These are phyloP conservation scores for Drosophila punjabiensis DNA, from an alignment of 1,140 invertebrate species.

Conservation along the genomic window DNA sequence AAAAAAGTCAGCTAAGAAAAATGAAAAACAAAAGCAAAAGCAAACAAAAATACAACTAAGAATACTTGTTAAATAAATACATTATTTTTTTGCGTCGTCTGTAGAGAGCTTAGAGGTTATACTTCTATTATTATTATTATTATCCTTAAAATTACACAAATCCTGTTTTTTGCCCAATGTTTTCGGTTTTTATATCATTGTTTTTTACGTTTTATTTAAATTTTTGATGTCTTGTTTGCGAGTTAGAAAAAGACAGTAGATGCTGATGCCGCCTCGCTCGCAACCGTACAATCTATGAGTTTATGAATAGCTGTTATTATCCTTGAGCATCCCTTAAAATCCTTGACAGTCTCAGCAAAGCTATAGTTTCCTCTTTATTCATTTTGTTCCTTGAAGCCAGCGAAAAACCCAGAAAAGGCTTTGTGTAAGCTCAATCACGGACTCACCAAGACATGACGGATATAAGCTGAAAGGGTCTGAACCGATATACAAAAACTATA, in stretches of 20 bases:
- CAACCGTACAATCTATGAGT: constrained; percentile 5
- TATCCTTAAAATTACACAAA: background rate
- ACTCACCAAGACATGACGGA: constrained; percentile 3
- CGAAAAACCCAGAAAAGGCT: background rate
- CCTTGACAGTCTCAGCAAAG: background rate
- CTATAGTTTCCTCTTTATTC: background rate
- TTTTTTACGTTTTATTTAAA: background rate
- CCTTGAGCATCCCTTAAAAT: background rate
- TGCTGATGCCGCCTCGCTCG: constrained; percentile 26
- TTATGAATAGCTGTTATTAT: constrained; percentile 1
- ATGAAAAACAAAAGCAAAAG: constrained; percentile 12
- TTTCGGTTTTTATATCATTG: background rate
- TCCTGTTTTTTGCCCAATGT: background rate
- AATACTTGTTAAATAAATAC: constrained; percentile 38
- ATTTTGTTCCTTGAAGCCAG: background rate
- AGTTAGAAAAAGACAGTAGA: constrained; percentile 58
- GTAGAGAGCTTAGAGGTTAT: constrained; percentile 37
- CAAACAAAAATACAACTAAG: constrained; percentile 31
- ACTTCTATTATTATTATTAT: background rate
- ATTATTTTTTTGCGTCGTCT: constrained; percentile 8
- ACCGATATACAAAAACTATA: constrained; percentile 31
- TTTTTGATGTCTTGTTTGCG: constrained; percentile 11
- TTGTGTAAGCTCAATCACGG: constrained; percentile 1
- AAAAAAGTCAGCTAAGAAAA: constrained; percentile 29
- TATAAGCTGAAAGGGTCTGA: constrained; percentile 30